These are phyloP conservation scores for Tortrix viridana DNA, from an alignment of 2,888 invertebrate species.

Conservation along the genomic window DNA sequence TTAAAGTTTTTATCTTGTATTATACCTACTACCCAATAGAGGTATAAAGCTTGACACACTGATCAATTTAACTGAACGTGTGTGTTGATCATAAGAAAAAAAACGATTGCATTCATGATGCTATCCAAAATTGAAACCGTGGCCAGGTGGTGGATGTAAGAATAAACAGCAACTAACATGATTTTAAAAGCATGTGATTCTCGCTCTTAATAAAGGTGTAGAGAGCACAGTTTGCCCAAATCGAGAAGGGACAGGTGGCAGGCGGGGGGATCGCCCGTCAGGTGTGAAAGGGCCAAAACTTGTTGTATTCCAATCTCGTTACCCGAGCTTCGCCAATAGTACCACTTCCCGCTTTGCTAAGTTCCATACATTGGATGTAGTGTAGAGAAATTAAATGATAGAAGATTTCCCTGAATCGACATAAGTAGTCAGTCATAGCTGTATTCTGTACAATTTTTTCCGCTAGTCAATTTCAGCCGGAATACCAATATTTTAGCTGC, in stretches of 20 bases:
- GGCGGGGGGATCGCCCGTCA: constrained; percentile 48
- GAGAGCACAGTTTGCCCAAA: constrained; percentile 29
- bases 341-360: constrained; percentile 8
- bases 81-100: too few species aligned
- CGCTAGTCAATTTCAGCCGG: constrained; percentile 16
- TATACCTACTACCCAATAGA: too few species aligned
- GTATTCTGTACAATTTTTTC: too few species aligned
- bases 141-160: constrained; percentile 23
- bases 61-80: too few species aligned
- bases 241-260: constrained; percentile 54
- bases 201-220: constrained; percentile 3
- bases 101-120: constrained; percentile 9
- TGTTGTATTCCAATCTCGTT: constrained; percentile 40
- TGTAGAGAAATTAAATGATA: not conserved
- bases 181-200: constrained; percentile 3
- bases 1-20: too few species aligned
- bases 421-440: too few species aligned
- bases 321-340: constrained; percentile 45
- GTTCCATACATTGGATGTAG: constrained; percentile 1
- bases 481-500: constrained; percentile 7
- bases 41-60: too few species aligned
- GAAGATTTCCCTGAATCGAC: not conserved
- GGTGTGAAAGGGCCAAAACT: constrained; percentile 51
- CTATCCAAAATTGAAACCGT: constrained; percentile 15
- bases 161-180: not conserved